phyloP scores from a whole-genome alignment of 2,113 vertebrate species.

The Macrotis lagotis region DNA sequence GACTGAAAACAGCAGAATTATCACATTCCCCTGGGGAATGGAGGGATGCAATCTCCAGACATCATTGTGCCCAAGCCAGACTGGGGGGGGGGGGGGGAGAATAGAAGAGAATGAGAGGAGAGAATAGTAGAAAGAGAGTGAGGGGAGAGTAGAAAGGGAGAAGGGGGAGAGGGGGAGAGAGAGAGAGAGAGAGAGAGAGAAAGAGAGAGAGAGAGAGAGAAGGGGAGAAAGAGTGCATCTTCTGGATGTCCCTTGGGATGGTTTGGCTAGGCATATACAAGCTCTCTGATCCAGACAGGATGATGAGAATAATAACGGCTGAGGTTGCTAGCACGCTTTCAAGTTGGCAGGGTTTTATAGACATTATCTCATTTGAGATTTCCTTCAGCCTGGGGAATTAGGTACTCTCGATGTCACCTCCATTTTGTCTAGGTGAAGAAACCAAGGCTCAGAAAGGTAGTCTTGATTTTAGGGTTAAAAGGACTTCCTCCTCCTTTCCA shows the following conservation, averaged over 20 bases:
- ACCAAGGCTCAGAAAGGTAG: neutral
- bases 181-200: fast-evolving
- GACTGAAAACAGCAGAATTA: neutral
- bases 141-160: too few species aligned
- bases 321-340: neutral
- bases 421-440: neutral
- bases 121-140: too few species aligned
- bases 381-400: neutral
- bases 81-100: neutral
- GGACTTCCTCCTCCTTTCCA: neutral
- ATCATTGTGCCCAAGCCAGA: neutral
- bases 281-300: neutral
- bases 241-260: neutral
- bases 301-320: neutral
- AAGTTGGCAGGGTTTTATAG: neutral
- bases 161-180: fast-evolving
- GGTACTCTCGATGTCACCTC: neutral
- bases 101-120: too few species aligned
- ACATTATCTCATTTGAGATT: neutral
- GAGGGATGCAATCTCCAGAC: neutral
- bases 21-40: neutral
- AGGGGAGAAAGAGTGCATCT: neutral
- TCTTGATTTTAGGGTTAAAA: neutral
- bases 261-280: neutral
- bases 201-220: fast-evolving